Conservation (phyloP, 2,797 vertebrate genomes). For the Eutrigla gurnardus region DNA sequence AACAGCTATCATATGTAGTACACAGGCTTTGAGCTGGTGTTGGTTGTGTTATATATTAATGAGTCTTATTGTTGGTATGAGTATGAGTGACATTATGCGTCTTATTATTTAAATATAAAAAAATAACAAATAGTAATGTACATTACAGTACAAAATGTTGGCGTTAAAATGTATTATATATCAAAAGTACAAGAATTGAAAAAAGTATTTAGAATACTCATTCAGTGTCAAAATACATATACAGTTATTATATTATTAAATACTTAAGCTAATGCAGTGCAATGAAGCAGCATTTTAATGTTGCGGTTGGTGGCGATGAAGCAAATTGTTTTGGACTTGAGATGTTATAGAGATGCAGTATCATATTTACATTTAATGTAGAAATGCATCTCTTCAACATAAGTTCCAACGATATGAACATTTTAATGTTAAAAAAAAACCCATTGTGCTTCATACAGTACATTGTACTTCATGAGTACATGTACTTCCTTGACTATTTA, state of each 20-base stretch:
- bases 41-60: neutral
- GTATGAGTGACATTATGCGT: neutral
- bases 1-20: neutral
- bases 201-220: too few relatives aligned
- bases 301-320: too few relatives aligned
- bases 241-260: neutral
- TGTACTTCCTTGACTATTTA: neutral
- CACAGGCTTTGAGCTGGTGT: neutral
- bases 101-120: too few relatives aligned
- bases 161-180: neutral
- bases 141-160: neutral
- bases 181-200: too few relatives aligned
- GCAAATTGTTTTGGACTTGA: neutral
- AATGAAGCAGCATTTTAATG: neutral
- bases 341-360: neutral
- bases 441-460: neutral
- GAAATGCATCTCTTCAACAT: neutral
- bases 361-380: neutral
- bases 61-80: neutral
- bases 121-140: too few relatives aligned
- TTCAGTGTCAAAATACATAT: neutral
- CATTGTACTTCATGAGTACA: neutral
- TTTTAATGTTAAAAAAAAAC: neutral
- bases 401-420: too few relatives aligned
- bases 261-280: neutral